Evolutionary conservation across 1,140 invertebrate genomes (phyloP).

Genomic region (Leguminivora glycinivorella): DNA sequence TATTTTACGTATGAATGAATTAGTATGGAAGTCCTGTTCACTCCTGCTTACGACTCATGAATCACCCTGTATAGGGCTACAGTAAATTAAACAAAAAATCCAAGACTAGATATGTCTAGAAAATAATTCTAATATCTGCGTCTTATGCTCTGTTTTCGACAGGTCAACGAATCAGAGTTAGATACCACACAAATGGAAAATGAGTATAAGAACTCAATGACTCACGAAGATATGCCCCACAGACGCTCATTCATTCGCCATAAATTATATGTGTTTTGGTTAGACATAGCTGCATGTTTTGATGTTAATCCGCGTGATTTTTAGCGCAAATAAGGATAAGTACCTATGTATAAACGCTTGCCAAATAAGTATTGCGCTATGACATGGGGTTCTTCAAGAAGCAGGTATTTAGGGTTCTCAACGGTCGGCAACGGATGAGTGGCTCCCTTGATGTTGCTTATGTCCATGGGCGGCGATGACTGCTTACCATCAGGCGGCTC

Average conservation of each 20-base stretch:
- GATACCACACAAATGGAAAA: not conserved
- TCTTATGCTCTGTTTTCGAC: not conserved
- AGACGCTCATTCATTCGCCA: not conserved
- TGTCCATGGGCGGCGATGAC: too few species aligned
- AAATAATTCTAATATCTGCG: not conserved
- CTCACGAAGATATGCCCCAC: not conserved
- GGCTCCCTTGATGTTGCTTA: too few species aligned
- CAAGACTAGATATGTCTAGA: not conserved
- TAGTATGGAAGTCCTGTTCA: too few species aligned
- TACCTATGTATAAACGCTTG: not conserved
- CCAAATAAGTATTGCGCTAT: not conserved
- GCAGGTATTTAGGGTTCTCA: too few species aligned
- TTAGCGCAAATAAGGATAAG: not conserved
- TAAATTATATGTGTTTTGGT: constrained; percentile 26
- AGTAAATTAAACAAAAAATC: not conserved
- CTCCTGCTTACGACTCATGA: too few species aligned
- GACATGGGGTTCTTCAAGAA: too few species aligned
- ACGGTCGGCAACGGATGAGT: too few species aligned
- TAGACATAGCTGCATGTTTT: constrained; percentile 20
- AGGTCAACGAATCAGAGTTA: not conserved
- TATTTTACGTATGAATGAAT: too few species aligned
- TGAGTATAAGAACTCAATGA: not conserved
- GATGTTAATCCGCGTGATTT: not conserved
- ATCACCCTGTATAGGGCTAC: too few species aligned
- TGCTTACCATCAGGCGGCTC: too few species aligned